Evolutionary conservation across 2,888 invertebrate species (phyloP).

Genomic region (Diarsia dahlii): DNA sequence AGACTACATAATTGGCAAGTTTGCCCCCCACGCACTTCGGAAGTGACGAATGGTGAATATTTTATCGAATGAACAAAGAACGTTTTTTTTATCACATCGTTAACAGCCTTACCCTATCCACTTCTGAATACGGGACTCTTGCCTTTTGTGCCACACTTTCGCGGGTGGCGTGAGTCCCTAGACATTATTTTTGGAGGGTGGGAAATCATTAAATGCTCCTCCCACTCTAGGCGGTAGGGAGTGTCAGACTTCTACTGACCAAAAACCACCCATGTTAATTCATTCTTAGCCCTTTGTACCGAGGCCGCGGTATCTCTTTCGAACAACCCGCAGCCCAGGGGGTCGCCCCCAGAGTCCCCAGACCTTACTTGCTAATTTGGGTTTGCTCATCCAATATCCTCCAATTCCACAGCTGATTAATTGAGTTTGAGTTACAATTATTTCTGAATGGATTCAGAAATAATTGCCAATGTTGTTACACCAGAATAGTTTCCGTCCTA

Average conservation of each 20-base stretch:
- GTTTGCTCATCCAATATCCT: neutral
- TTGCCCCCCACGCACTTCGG: too few species aligned
- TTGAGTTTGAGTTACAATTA: neutral
- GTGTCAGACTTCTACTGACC: too few species aligned
- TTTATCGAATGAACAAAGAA: neutral
- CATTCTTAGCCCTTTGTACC: too few species aligned
- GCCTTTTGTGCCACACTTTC: neutral
- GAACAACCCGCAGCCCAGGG: too few species aligned
- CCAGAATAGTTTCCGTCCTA: constrained; percentile 4
- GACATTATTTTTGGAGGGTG: too few species aligned
- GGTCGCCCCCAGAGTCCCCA: neutral
- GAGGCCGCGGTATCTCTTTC: too few species aligned
- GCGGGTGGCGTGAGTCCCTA: neutral
- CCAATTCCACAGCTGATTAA: neutral
- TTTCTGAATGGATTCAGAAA: neutral
- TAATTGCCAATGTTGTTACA: neutral
- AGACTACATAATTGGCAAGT: too few species aligned
- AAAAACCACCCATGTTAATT: too few species aligned
- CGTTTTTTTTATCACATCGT: neutral
- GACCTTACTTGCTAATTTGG: too few species aligned
- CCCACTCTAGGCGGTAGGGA: too few species aligned
- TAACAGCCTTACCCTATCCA: neutral
- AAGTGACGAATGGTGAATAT: neutral
- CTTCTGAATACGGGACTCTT: neutral
- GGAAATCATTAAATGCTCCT: too few species aligned